Conservation (phyloP, 2,113 vertebrate species). For the Pangasianodon hypophthalmus region DNA sequence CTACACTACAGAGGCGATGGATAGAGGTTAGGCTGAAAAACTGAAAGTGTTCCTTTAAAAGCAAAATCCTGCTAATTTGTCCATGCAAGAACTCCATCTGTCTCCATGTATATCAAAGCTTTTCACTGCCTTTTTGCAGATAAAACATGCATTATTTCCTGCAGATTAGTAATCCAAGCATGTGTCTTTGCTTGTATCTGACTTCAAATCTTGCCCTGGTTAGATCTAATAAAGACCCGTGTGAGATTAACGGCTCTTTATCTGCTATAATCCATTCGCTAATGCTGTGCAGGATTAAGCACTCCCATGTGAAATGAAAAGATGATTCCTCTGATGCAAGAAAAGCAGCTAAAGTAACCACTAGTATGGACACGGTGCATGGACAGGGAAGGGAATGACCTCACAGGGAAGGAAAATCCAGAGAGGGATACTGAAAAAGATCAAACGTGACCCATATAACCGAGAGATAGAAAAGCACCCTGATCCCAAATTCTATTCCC, state of each 20-base stretch:
- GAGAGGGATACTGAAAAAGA: constrained; percentile 28
- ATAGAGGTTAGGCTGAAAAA: constrained; percentile 6
- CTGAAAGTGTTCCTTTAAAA: constrained; percentile 60
- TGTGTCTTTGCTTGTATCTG: constrained; percentile 55
- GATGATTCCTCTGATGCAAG: background rate
- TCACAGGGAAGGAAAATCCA: background rate
- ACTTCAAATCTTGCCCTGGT: constrained; percentile 57
- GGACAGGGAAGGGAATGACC: background rate
- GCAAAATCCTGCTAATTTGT: constrained; percentile 68
- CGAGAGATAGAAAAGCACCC: background rate
- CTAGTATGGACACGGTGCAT: background rate
- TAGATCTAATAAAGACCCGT: constrained; percentile 74
- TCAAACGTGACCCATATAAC: constrained; percentile 25
- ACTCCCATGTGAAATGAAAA: constrained; percentile 73
- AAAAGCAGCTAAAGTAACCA: background rate
- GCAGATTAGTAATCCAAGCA: constrained; percentile 59
- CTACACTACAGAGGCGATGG: background rate
- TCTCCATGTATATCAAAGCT: constrained; percentile 55
- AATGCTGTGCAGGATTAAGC: constrained; percentile 80
- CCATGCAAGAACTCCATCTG: constrained; percentile 62
- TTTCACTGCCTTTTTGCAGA: constrained; percentile 52
- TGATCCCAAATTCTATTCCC: background rate
- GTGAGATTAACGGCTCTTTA: constrained; percentile 74
- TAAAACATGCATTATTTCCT: constrained; percentile 68
- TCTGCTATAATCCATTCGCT: constrained; percentile 74